phyloP scores from a whole-genome alignment of 2,888 invertebrate genomes.

The Macropis europaea region DNA sequence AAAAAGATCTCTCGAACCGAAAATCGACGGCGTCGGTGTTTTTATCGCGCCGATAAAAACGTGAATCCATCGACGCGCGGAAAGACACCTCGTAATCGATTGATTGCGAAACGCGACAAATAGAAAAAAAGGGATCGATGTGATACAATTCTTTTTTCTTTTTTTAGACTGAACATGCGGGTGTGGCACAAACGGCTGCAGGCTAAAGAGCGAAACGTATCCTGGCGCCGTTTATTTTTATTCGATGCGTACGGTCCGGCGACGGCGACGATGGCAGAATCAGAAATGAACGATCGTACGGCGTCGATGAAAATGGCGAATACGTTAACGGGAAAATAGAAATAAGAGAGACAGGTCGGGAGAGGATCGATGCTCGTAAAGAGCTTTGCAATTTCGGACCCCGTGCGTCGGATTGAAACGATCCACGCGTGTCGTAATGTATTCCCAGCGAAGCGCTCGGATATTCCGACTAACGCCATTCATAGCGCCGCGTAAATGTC shows the following conservation, averaged over 20 bases:
- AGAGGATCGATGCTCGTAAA: slow-evolving; percentile 27
- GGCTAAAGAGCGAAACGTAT: slow-evolving; percentile 5
- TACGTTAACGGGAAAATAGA: slow-evolving; percentile 29
- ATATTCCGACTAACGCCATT: background rate
- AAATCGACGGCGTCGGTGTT: background rate
- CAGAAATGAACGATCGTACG: slow-evolving; percentile 30
- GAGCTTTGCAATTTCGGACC: slow-evolving; percentile 27
- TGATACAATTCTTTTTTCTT: too few species aligned
- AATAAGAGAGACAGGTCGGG: slow-evolving; percentile 19
- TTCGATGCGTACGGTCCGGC: slow-evolving; percentile 41
- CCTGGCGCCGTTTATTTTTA: slow-evolving; percentile 41
- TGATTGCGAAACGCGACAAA: slow-evolving; percentile 15
- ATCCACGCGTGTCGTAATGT: slow-evolving; percentile 34
- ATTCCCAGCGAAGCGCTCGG: slow-evolving; percentile 13
- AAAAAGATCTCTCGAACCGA: background rate
- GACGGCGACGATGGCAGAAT: slow-evolving; percentile 32
- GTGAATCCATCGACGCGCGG: slow-evolving; percentile 9
- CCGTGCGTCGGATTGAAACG: slow-evolving; percentile 18
- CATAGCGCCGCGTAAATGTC: slow-evolving; percentile 13
- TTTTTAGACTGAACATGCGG: slow-evolving; percentile 6
- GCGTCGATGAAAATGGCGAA: slow-evolving; percentile 11
- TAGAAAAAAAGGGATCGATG: slow-evolving; percentile 4
- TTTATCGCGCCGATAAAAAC: slow-evolving; percentile 32
- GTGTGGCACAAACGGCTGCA: background rate
- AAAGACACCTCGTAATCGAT: slow-evolving; percentile 35